Evolutionary conservation across 2,888 invertebrate genomes (phyloP).

Genomic region (Seladonia tumulorum): DNA sequence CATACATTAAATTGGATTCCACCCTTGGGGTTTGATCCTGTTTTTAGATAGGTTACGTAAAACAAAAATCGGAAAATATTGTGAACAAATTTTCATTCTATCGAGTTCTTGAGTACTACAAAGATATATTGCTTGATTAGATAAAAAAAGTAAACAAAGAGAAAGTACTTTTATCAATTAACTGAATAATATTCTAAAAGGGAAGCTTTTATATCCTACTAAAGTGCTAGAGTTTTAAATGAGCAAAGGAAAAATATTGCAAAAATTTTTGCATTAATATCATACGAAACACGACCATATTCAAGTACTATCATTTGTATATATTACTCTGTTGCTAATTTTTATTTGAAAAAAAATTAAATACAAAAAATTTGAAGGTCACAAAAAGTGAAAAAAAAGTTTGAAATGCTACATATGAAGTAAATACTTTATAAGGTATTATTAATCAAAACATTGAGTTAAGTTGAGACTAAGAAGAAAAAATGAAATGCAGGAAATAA

Average conservation of each 20-base stretch:
- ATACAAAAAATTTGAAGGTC: conserved; percentile 12
- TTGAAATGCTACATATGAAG: neutral
- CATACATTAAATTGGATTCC: neutral
- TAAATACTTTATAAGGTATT: neutral
- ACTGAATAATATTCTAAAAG: neutral
- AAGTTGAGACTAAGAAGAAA: neutral
- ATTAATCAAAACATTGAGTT: neutral
- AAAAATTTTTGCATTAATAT: neutral
- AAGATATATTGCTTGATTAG: conserved; percentile 1
- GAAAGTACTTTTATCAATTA: neutral
- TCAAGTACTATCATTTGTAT: neutral
- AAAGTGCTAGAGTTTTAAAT: neutral
- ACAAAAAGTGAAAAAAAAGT: neutral
- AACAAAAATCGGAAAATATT: neutral
- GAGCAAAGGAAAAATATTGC: neutral
- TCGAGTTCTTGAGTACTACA: neutral
- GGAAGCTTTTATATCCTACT: neutral
- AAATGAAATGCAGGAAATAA: neutral
- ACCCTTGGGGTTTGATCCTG: neutral
- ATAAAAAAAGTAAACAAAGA: neutral
- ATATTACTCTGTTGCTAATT: neutral
- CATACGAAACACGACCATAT: neutral
- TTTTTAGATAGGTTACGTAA: conserved; percentile 1
- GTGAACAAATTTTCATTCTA: neutral
- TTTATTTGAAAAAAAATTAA: neutral